Base-by-base conservation (phyloP, 2,113 vertebrate genomes). In the Forbesichthys papilliferus region DNA sequence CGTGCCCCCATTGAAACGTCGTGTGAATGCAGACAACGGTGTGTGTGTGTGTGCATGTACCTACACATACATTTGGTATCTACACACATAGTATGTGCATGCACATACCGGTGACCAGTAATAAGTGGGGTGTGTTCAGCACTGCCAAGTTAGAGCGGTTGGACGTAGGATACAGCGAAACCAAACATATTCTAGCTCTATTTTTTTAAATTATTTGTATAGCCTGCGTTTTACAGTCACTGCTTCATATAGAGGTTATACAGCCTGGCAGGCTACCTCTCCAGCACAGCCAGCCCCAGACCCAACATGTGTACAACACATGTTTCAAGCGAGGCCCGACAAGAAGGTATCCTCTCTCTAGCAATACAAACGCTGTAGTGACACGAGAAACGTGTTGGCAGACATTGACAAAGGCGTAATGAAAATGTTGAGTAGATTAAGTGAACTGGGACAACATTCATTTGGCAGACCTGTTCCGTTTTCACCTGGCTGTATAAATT, bases 271-370 rank as follows among this genome's bases (percentile, higher is more conserved):
- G n/a, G 16, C 62, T 36, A 61, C 48, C 47, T 33, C 59, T 47
- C 67, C 57, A 34, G 14, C 55, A 46, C 9, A 54, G 27, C 58
- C n/a, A 12, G 75, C 42, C 18, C 34, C 34, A 12, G 47, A 18
- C 66, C 55, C 61, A 55, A 55, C 53, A 69, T 59, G 68, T 78
- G 72, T 42, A 71, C 1, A 61, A 63, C 83, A 81, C 67, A 75
- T 83, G 77, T 57, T 74, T 58, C 60, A 55, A 55, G 5, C 11
- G 11, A 9, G 16, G 16, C 55, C 46, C 62, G 20, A 13, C 61
- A 72, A 72, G 72, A 64, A 78, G 70, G 8, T 42, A n/a, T 72
- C 59, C 14, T 52, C 55, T 66, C 12, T 7, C 1, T 52, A 11
- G 16, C 36, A 64, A 47, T 16, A 53, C 65, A 74, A 69, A 70